Conservation (phyloP, 2,888 invertebrate species). For the Pyralis farinalis region DNA sequence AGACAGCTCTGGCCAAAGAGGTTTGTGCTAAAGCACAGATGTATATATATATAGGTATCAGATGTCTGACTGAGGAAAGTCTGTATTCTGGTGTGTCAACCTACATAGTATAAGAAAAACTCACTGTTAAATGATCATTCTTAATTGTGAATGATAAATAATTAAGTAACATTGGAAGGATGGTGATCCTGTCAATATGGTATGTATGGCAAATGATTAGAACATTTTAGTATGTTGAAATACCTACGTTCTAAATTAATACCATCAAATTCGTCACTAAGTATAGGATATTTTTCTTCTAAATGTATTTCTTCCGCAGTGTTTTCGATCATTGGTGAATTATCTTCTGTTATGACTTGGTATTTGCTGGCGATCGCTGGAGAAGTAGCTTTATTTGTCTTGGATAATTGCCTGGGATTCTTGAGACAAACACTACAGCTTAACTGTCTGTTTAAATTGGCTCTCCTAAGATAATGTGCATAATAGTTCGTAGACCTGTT, state of each 20-base stretch:
- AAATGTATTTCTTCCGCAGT: constrained; percentile 83
- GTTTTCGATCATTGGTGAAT: constrained; percentile 86
- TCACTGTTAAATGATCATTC: too few species aligned
- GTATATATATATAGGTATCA: too few species aligned
- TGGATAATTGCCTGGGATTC: constrained; percentile 57
- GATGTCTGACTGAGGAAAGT: too few species aligned
- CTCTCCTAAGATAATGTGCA: constrained; percentile 26
- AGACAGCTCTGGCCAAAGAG: too few species aligned
- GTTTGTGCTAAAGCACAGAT: too few species aligned
- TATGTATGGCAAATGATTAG: too few species aligned
- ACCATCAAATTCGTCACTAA: constrained; percentile 84
- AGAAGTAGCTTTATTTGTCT: constrained; percentile 52
- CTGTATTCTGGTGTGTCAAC: too few species aligned
- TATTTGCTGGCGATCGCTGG: constrained; percentile 82
- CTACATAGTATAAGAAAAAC: too few species aligned
- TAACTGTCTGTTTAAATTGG: constrained; percentile 45
- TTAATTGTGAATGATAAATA: too few species aligned
- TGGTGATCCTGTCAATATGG: too few species aligned
- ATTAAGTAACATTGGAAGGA: too few species aligned
- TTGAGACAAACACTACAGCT: constrained; percentile 53
- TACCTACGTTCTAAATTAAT: constrained; percentile 80
- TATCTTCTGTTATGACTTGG: constrained; percentile 86
- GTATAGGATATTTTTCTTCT: constrained; percentile 45
- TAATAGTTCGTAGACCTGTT: not conserved
- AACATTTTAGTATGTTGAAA: too few species aligned